These are phyloP conservation scores for Phyllotis vaccarum DNA, from an alignment of 2,797 vertebrate genomes.

Conservation along the genomic window DNA sequence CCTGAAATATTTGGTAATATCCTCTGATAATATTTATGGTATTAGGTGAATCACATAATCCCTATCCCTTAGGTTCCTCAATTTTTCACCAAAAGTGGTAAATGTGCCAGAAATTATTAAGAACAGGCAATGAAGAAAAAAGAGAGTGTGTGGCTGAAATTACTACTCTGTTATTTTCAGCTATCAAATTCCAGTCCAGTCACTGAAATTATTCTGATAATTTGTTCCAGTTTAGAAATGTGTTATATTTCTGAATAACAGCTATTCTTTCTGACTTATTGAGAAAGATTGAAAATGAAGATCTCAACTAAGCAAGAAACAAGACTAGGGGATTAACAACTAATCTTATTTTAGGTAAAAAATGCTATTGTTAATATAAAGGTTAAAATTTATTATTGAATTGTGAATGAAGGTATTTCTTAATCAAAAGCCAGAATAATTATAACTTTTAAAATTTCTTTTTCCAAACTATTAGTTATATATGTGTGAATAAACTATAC, in stretches of 20 bases:
- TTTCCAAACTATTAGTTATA: neutral
- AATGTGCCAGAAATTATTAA: neutral
- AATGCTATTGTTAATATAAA: neutral
- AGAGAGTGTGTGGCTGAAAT: neutral
- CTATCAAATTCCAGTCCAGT: neutral
- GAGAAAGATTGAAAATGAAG: neutral
- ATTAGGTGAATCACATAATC: neutral
- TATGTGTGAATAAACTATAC: neutral
- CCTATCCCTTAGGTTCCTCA: neutral
- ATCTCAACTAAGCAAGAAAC: neutral
- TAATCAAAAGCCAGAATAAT: neutral
- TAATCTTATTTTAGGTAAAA: neutral
- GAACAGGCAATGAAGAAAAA: neutral
- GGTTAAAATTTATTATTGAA: conserved; percentile 28
- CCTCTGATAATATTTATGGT: neutral
- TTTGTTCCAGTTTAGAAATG: neutral
- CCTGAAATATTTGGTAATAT: neutral
- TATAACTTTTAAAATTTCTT: neutral
- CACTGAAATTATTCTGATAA: neutral
- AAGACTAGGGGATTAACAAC: neutral
- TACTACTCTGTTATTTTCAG: neutral
- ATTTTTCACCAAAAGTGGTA: neutral
- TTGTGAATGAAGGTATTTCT: neutral
- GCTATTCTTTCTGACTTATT: neutral
- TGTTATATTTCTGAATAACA: neutral